Percentiles rank a stretch among this genome's conserved stretches.
phyloP scores from a whole-genome alignment of 2,797 vertebrate species.

The Hoplostethus atlanticus region DNA sequence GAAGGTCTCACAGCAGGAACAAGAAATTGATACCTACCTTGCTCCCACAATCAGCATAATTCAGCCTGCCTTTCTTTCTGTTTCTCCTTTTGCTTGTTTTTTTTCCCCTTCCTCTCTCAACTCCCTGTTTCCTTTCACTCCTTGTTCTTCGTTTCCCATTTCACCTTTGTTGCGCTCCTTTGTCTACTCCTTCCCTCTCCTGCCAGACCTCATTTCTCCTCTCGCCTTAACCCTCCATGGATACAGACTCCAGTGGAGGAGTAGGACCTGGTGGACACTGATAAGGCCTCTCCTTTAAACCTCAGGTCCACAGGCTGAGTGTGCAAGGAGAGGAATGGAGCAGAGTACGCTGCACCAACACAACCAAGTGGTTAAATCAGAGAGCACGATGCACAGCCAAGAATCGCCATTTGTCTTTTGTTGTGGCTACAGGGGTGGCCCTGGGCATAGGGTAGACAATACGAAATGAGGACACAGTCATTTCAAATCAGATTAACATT shows the following conservation, averaged over 20 bases:
- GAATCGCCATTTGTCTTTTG: constrained; percentile 41
- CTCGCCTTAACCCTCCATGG: constrained; percentile 44
- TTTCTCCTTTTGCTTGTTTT: not conserved
- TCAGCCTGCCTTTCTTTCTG: constrained; percentile 19
- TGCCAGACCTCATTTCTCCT: constrained; percentile 35
- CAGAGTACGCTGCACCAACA: constrained; percentile 28
- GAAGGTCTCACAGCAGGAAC: constrained; percentile 37
- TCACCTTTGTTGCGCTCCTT: constrained; percentile 24
- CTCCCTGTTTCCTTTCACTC: not conserved
- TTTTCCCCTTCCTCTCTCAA: not conserved
- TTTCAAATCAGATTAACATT: constrained; percentile 3
- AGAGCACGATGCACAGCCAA: constrained; percentile 38
- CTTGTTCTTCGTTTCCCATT: constrained; percentile 26
- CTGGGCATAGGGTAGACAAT: constrained; percentile 13
- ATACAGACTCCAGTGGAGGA: constrained; percentile 69
- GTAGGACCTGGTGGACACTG: constrained; percentile 81
- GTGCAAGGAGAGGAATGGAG: constrained; percentile 59
- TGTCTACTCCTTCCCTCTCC: constrained; percentile 18
- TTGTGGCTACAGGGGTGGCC: constrained; percentile 13
- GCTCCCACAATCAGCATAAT: constrained; percentile 23
- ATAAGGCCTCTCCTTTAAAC: constrained; percentile 81
- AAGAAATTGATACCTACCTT: constrained; percentile 30
- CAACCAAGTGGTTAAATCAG: constrained; percentile 41
- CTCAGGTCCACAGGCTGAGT: constrained; percentile 70
- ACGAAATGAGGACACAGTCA: constrained; percentile 1